Percentiles rank a stretch among this genome's conserved stretches.
phyloP scores from a whole-genome alignment of 2,113 vertebrate species.

The Ciconia maguari region DNA sequence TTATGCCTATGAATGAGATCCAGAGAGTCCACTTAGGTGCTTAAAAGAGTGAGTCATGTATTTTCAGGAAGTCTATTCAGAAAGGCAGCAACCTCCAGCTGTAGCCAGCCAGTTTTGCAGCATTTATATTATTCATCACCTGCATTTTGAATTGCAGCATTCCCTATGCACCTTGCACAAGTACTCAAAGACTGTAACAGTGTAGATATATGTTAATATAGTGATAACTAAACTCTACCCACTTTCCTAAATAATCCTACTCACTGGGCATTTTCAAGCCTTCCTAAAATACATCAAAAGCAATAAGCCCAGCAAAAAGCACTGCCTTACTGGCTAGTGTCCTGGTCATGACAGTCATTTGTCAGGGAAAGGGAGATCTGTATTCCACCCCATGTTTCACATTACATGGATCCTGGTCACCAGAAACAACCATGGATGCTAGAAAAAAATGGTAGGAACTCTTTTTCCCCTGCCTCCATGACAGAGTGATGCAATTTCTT shows the following conservation, averaged over 20 bases:
- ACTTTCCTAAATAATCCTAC: background rate
- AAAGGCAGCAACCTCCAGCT: background rate
- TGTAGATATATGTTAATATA: background rate
- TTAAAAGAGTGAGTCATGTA: background rate
- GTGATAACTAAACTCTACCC: background rate
- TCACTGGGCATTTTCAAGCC: background rate
- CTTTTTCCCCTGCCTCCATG: background rate
- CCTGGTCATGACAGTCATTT: background rate
- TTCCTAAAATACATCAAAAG: background rate
- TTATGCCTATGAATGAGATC: background rate
- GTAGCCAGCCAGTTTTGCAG: background rate
- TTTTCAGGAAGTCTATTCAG: background rate
- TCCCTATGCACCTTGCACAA: background rate
- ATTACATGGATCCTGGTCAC: background rate
- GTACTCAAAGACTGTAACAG: background rate
- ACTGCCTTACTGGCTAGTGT: background rate
- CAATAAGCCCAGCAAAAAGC: background rate
- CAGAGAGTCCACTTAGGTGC: background rate
- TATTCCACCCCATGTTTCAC: background rate
- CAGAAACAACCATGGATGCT: background rate
- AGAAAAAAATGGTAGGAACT: background rate
- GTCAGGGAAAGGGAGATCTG: background rate
- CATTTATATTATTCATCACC: background rate
- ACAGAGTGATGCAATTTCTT: background rate
- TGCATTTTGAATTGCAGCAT: fast-evolving